Percentiles rank a stretch among this genome's conserved stretches.
Conservation (phyloP, 2,888 invertebrate species). For the Lutraria lutraria region DNA sequence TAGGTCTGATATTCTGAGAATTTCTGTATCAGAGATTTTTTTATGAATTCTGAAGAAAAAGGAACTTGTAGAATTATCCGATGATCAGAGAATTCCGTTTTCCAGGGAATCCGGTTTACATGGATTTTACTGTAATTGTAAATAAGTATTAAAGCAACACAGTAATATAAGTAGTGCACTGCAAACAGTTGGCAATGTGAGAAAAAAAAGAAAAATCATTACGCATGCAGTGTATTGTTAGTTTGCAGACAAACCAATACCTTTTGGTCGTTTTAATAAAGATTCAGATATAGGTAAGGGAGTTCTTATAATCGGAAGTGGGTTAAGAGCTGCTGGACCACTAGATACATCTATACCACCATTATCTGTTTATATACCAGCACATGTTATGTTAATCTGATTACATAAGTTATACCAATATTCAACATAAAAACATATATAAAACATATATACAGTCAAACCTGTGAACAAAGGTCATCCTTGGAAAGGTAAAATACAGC, state of each 20-base stretch:
- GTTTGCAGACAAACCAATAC: constrained; percentile 18
- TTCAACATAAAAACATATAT: background rate
- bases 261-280: constrained; percentile 37
- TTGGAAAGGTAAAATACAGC: too few relatives aligned
- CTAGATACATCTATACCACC: constrained; percentile 40
- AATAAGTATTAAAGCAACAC: too few relatives aligned
- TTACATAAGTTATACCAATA: background rate
- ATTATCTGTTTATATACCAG: background rate
- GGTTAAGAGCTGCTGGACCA: constrained; percentile 60
- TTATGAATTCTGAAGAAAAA: too few relatives aligned
- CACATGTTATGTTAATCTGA: background rate
- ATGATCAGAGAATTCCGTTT: too few relatives aligned
- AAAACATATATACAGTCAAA: background rate
- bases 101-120: too few relatives aligned
- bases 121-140: too few relatives aligned
- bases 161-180: too few relatives aligned
- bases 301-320: constrained; percentile 61
- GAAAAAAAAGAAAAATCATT: background rate
- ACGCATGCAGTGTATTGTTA: background rate
- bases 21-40: too few relatives aligned
- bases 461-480: too few relatives aligned
- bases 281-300: constrained; percentile 49
- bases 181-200: too few relatives aligned
- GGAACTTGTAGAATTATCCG: too few relatives aligned
- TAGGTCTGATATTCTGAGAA: too few relatives aligned